Percentiles rank a stretch among this genome's conserved stretches.
Evolutionary conservation across 2,113 vertebrate genomes (phyloP).

Genomic region (Corvus moneduloides): DNA sequence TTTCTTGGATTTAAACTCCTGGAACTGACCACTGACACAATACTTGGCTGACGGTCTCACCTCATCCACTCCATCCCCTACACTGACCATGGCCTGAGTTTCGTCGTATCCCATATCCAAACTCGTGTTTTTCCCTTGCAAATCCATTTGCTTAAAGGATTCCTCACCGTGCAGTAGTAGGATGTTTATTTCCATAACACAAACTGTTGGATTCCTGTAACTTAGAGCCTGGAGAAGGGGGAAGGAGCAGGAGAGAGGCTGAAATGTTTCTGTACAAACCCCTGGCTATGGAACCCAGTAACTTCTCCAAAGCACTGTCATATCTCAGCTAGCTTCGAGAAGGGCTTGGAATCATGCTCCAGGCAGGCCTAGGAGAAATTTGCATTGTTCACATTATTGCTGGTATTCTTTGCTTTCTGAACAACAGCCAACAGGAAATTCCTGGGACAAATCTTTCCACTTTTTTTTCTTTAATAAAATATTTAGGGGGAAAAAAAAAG

Average conservation of each 20-base stretch:
- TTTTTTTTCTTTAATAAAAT: constrained; percentile 27
- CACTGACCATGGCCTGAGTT: not conserved
- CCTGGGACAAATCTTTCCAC: constrained; percentile 70
- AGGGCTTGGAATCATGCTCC: not conserved
- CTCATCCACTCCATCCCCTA: not conserved
- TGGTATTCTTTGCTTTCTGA: constrained; percentile 56
- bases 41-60: not conserved
- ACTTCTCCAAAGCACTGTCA: not conserved
- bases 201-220: not conserved
- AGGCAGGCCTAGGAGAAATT: constrained; percentile 13
- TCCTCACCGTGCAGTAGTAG: not conserved
- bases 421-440: constrained; percentile 76
- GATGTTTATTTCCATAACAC: not conserved
- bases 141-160: not conserved
- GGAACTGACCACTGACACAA: not conserved
- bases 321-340: not conserved
- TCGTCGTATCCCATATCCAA: not conserved
- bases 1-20: not conserved
- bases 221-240: not conserved
- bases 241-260: not conserved
- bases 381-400: constrained; percentile 47
- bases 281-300: not conserved
- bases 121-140: not conserved
- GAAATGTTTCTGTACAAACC: not conserved
- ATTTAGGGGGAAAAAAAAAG: not conserved